These are phyloP conservation scores for Drosophila quadrilineata DNA, from an alignment of 1,140 invertebrate genomes.

Conservation along the genomic window DNA sequence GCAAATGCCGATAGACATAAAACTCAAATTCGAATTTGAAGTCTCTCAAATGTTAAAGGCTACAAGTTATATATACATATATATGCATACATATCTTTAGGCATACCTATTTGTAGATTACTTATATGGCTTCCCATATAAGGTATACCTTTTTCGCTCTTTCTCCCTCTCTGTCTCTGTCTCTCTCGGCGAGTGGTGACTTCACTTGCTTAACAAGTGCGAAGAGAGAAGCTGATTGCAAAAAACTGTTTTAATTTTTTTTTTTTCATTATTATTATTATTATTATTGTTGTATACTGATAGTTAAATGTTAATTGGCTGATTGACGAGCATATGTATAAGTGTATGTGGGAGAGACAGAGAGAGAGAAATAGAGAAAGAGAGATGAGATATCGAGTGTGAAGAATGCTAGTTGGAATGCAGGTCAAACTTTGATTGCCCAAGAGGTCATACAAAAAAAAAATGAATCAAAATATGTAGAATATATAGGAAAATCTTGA, in stretches of 20 bases:
- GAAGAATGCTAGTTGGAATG: too few relatives aligned
- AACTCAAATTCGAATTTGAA: too few relatives aligned
- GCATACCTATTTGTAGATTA: too few relatives aligned
- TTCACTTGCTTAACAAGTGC: neutral
- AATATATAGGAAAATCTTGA: too few relatives aligned
- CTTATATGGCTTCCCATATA: constrained; percentile 34
- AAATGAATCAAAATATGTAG: too few relatives aligned
- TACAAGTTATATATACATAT: neutral
- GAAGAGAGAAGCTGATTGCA: neutral
- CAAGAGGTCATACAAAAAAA: constrained; percentile 9
- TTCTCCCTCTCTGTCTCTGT: neutral
- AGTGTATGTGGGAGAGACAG: neutral
- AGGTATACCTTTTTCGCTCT: neutral
- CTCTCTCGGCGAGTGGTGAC: constrained; percentile 3
- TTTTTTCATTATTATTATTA: too few relatives aligned
- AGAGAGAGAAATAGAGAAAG: constrained; percentile 4
- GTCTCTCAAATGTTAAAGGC: too few relatives aligned
- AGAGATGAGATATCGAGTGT: constrained; percentile 3
- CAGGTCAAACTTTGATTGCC: constrained; percentile 29
- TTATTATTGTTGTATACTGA: constrained; percentile 21
- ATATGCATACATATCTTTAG: too few relatives aligned
- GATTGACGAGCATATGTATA: constrained; percentile 34
- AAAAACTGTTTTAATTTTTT: constrained; percentile 14
- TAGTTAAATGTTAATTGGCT: constrained; percentile 64
- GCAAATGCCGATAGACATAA: neutral